phyloP scores from a whole-genome alignment of 2,113 vertebrate genomes.

The Glaucomys volans region DNA sequence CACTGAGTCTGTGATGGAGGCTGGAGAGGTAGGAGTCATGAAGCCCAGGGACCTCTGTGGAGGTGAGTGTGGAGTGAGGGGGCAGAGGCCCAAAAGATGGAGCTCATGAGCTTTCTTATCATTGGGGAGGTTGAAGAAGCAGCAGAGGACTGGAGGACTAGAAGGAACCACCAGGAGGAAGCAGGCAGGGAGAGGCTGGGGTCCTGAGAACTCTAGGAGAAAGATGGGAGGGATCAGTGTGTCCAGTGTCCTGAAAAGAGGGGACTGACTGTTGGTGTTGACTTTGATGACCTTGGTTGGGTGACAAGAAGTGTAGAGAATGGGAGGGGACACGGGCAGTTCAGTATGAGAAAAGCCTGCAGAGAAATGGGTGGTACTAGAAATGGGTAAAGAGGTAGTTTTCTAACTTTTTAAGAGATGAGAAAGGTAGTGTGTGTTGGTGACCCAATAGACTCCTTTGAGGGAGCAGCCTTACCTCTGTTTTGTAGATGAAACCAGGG shows the following conservation, averaged over 20 bases:
- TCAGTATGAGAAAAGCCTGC: background rate
- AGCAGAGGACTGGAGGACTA: background rate
- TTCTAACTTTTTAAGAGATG: background rate
- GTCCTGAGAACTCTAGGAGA: background rate
- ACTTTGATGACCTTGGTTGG: too few species aligned
- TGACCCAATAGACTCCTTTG: background rate
- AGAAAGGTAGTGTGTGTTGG: background rate
- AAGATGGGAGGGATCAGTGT: background rate
- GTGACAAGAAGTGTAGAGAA: too few species aligned
- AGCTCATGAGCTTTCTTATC: background rate
- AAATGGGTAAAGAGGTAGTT: too few species aligned
- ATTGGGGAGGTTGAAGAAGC: background rate
- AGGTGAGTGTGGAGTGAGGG: background rate
- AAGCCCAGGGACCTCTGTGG: background rate
- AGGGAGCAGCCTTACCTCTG: background rate
- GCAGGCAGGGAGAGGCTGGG: too few species aligned
- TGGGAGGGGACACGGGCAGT: too few species aligned
- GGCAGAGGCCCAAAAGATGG: background rate
- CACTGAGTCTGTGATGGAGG: background rate
- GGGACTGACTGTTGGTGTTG: background rate
- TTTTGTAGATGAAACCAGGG: background rate
- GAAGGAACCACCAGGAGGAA: background rate
- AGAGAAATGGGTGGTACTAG: background rate
- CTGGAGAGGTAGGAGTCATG: background rate
- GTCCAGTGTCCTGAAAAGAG: background rate